phyloP scores from a whole-genome alignment of 2,888 invertebrate species.

The Drosophila infuscata region DNA sequence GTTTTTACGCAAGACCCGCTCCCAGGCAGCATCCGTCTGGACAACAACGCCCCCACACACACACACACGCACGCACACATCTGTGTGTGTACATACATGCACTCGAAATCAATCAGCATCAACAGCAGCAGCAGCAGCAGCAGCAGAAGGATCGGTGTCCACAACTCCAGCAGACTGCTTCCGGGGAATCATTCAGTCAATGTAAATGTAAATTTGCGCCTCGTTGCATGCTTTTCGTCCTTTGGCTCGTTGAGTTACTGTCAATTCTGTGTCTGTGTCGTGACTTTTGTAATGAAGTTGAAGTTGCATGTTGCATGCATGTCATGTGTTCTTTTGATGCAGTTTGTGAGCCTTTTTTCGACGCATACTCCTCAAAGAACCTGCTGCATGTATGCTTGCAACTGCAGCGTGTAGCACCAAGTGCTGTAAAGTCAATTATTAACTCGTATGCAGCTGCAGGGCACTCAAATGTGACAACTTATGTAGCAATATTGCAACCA shows the following conservation, averaged over 20 bases:
- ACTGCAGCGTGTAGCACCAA: constrained; percentile 29
- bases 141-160: constrained; percentile 49
- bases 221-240: constrained; percentile 45
- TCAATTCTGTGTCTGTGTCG: constrained; percentile 44
- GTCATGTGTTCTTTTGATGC: constrained; percentile 40
- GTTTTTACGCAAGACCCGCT: constrained; percentile 76
- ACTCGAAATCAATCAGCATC: constrained; percentile 74
- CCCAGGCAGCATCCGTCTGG: constrained; percentile 25
- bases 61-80: constrained; percentile 12
- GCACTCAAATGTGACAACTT: not conserved
- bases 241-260: constrained; percentile 22
- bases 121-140: constrained; percentile 27
- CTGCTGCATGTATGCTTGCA: constrained; percentile 3
- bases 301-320: constrained; percentile 71
- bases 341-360: constrained; percentile 56
- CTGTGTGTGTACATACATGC: constrained; percentile 23
- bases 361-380: constrained; percentile 35
- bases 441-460: constrained; percentile 26
- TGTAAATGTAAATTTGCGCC: constrained; percentile 78
- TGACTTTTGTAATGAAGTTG: constrained; percentile 73
- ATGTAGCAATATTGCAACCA: not conserved
- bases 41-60: constrained; percentile 28
- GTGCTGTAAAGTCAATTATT: constrained; percentile 68
- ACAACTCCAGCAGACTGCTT: constrained; percentile 19
- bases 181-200: constrained; percentile 71